A percentile compares a stretch with the other conserved stretches of the same genome.
These are phyloP conservation scores for Leptodactylus fuscus DNA, from an alignment of 2,113 vertebrate genomes.

Conservation along the genomic window DNA sequence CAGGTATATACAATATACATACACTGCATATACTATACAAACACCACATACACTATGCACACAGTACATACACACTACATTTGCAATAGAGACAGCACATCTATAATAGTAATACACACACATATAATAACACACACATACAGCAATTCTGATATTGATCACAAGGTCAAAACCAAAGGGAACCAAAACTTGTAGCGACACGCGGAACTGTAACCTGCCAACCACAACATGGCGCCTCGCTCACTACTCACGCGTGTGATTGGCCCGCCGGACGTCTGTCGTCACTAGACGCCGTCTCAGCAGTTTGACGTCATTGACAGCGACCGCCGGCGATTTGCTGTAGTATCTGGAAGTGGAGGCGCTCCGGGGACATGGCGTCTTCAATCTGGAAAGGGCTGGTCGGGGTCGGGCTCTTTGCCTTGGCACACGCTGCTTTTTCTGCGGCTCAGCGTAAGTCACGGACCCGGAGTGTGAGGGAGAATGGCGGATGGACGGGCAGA, in stretches of 20 bases:
- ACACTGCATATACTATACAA: no score
- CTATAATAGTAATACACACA: no score
- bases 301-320: conserved; percentile 62
- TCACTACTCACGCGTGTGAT: background rate
- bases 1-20: no score
- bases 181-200: no score
- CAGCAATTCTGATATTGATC: no score
- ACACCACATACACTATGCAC: no score
- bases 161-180: no score
- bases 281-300: background rate
- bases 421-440: conserved; percentile 95
- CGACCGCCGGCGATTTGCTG: conserved; percentile 61
- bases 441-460: conserved; percentile 89
- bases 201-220: no score
- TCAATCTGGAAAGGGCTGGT: conserved; percentile 95
- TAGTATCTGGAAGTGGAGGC: conserved; percentile 52
- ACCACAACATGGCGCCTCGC: background rate
- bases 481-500: background rate
- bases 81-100: no score
- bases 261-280: background rate
- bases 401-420: conserved; percentile 89
- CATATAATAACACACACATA: no score
- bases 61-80: no score
- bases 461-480: background rate
- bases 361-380: conserved; percentile 80